Conservation (phyloP, 2,888 invertebrate genomes). For the Onchidella celtica region DNA sequence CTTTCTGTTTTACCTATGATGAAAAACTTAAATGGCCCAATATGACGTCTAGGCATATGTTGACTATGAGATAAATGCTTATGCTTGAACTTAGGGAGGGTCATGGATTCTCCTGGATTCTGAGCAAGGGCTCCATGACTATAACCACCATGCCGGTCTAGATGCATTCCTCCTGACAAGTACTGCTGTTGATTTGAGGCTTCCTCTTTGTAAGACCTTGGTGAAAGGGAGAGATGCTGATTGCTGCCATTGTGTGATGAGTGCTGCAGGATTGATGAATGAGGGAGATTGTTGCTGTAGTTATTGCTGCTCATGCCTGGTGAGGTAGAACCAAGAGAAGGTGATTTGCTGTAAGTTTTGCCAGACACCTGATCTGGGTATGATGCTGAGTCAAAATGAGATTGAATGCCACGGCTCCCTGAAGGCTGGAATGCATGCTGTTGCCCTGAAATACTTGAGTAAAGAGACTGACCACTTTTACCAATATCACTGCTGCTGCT, state of each 20-base stretch:
- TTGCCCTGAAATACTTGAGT: slow-evolving; percentile 41
- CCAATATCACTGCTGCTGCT: slow-evolving; percentile 40
- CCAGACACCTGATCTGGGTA: slow-evolving; percentile 39
- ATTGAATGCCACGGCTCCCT: slow-evolving; percentile 26
- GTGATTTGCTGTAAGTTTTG: slow-evolving; percentile 45
- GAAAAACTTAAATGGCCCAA: slow-evolving; percentile 48
- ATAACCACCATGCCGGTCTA: slow-evolving; percentile 36
- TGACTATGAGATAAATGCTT: slow-evolving; percentile 43
- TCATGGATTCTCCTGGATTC: slow-evolving; percentile 46
- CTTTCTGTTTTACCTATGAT: slow-evolving; percentile 45
- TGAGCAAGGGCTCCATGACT: slow-evolving; percentile 32
- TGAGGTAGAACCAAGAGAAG: slow-evolving; percentile 47
- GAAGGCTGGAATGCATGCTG: slow-evolving; percentile 47
- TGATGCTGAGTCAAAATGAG: slow-evolving; percentile 40
- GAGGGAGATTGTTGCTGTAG: slow-evolving; percentile 43
- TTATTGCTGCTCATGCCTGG: slow-evolving; percentile 41
- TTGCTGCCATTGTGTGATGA: slow-evolving; percentile 49
- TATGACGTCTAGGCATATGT: slow-evolving; percentile 30
- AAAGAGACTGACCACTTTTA: slow-evolving; percentile 47
- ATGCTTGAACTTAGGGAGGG: slow-evolving; percentile 48
- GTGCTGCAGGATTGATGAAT: slow-evolving; percentile 42
- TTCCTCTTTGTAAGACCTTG: slow-evolving; percentile 48
- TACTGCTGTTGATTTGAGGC: slow-evolving; percentile 35
- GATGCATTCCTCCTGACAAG: slow-evolving; percentile 20
- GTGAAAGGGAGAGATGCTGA: slow-evolving; percentile 39